Percentiles rank a stretch among this genome's conserved stretches.
These are phyloP conservation scores for Brachylomia viminalis DNA, from an alignment of 2,888 invertebrate species.

Conservation along the genomic window DNA sequence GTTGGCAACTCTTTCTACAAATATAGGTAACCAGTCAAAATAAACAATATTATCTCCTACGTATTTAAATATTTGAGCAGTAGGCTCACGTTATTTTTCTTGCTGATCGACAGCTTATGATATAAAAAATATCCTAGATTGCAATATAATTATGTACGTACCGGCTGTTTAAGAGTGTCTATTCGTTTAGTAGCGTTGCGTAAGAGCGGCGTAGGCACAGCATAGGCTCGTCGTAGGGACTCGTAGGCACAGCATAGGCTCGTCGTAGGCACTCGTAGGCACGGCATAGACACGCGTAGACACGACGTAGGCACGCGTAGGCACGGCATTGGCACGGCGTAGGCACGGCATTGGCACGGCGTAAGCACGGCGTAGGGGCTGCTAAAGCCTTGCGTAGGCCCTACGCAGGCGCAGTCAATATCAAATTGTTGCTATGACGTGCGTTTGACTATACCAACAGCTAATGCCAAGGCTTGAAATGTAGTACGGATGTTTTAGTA, in stretches of 20 bases:
- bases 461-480: background rate
- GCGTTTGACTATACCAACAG: background rate
- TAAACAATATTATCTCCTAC: constrained; percentile 31
- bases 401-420: too few species aligned
- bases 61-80: constrained; percentile 9
- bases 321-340: background rate
- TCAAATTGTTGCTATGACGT: background rate
- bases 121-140: background rate
- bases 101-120: constrained; percentile 5
- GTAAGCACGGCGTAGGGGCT: background rate
- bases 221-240: background rate
- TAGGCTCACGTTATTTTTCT: background rate
- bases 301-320: background rate
- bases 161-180: background rate
- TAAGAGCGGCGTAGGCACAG: background rate
- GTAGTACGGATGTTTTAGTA: background rate
- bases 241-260: background rate
- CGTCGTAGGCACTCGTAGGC: background rate
- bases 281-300: background rate
- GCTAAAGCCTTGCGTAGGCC: background rate
- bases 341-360: background rate
- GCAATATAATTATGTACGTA: background rate
- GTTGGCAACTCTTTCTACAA: background rate
- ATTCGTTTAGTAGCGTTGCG: background rate
- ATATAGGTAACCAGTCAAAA: background rate